Conservation (phyloP, 1,140 invertebrate species). For the Aporrectodea caliginosa region DNA sequence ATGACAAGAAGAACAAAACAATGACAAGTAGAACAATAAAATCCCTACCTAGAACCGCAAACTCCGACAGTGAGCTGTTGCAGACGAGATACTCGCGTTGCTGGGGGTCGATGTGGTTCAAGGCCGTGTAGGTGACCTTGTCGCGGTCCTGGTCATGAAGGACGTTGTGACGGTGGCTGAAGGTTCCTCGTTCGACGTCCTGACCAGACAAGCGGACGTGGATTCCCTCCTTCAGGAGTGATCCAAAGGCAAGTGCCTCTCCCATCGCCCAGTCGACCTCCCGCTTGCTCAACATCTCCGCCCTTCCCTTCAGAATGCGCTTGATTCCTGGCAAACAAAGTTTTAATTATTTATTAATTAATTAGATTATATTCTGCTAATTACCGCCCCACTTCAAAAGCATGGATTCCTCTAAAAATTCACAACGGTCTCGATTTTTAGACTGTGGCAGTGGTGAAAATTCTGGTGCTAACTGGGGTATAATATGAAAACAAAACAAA, state of each 20-base stretch:
- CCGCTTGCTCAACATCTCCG: slow-evolving; percentile 86
- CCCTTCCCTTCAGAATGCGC: slow-evolving; percentile 67
- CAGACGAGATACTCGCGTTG: slow-evolving; percentile 87
- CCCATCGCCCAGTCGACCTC: slow-evolving; percentile 93
- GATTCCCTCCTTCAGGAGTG: slow-evolving; percentile 66
- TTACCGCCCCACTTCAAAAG: no score
- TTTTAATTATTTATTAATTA: no score
- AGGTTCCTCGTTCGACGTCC: slow-evolving; percentile 97
- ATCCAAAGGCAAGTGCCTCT: slow-evolving; percentile 96
- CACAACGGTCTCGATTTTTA: no score
- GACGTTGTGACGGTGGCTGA: slow-evolving; percentile 86
- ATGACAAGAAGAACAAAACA: no score
- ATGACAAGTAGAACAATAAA: background rate
- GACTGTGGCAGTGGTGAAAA: no score
- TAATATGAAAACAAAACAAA: no score
- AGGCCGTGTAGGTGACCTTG: slow-evolving; percentile 41
- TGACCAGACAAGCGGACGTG: slow-evolving; percentile 71
- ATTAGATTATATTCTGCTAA: no score
- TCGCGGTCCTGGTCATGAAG: slow-evolving; percentile 82
- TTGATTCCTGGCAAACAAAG: slow-evolving; percentile 61
- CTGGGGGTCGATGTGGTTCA: slow-evolving; percentile 48
- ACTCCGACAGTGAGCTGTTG: slow-evolving; percentile 95
- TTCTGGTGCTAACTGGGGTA: no score
- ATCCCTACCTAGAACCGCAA: slow-evolving; percentile 66
- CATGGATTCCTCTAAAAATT: no score